Percentiles rank a stretch among this genome's conserved stretches.
These are phyloP conservation scores for Malurus leucopterus DNA, from an alignment of 2,797 vertebrate genomes.

Conservation along the genomic window DNA sequence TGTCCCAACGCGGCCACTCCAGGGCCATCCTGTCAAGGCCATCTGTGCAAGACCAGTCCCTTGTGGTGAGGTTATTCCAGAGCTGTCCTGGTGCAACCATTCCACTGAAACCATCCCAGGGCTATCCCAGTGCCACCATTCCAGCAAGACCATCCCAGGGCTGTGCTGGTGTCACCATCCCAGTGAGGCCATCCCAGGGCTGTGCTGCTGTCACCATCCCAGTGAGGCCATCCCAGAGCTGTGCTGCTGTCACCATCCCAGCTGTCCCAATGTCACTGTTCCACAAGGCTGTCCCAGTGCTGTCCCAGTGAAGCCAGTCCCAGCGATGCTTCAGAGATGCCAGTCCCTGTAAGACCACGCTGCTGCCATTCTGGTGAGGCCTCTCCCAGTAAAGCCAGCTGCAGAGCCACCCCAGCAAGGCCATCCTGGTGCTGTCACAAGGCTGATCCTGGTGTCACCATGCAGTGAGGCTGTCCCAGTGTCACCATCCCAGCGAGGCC, in stretches of 20 bases:
- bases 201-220: neutral
- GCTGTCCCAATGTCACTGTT: too few relatives aligned
- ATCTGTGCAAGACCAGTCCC: neutral
- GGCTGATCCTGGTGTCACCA: neutral
- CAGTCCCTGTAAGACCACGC: neutral
- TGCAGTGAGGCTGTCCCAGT: neutral
- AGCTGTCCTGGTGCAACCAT: neutral
- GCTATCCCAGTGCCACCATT: neutral
- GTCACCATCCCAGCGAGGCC: neutral
- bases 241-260: too few relatives aligned
- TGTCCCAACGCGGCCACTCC: neutral
- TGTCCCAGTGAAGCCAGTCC: neutral
- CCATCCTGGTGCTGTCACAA: neutral
- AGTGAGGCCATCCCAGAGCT: neutral
- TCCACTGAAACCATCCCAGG: neutral
- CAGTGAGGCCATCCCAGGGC: neutral
- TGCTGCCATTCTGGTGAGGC: neutral
- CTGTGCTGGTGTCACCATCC: neutral
- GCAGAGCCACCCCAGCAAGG: neutral
- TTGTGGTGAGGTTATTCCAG: neutral
- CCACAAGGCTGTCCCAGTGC: too few relatives aligned
- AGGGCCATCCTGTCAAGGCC: neutral
- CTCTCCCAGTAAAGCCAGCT: neutral
- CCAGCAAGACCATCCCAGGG: neutral
- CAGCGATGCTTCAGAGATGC: neutral